Base-by-base conservation (phyloP, 1,140 invertebrate genomes). In the Eurytemora carolleeae region DNA sequence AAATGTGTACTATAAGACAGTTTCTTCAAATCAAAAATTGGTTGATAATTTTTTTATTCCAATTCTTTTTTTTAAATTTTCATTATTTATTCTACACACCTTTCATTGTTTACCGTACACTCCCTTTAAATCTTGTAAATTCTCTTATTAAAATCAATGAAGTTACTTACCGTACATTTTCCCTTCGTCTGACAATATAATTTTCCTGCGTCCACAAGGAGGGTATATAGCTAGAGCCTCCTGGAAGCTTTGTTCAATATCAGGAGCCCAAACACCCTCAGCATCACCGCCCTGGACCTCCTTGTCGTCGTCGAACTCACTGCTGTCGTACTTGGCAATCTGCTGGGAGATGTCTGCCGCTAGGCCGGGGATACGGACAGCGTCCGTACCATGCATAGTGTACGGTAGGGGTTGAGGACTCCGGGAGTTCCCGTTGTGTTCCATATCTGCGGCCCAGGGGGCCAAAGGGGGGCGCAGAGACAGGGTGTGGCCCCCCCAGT, bases 171-270 rank as follows among this genome's bases (percentile, higher is more conserved):
- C 95, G 79, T 98, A 99, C 96, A 99, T 99, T 82, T 98, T 98
- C 71, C 96, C 96, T 77, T 99, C 95, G 75, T 98, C 96, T 64
- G 92, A 97, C 65, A 99, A 80, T 67, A 99, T 98, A 71, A 99
- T 99, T 80, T 99, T 99, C 70, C 96, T 79, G 68, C 96, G 75
- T 61, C 96, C 96, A 75, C 96, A 99, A 64, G 96, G 95, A 59
- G 96, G 96, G 79, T 98, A 98, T 72, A 99, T 98, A 68, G 93
- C 93, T 67, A 99, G 79, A 53, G 96, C 96, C 79, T 99, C 95
- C 74, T 98, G 94, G 76, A 99, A 99, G 75, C 91, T 94, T 76
- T 98, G 95, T 75, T 99, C 96, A 75, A 99, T 99, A 75, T 98
- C 95, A 58, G 93, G 89, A 74, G 89, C 94, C 96, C 96, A 99